Base-by-base conservation (phyloP, 2,888 invertebrate genomes). In the Drosophila lacicola region DNA sequence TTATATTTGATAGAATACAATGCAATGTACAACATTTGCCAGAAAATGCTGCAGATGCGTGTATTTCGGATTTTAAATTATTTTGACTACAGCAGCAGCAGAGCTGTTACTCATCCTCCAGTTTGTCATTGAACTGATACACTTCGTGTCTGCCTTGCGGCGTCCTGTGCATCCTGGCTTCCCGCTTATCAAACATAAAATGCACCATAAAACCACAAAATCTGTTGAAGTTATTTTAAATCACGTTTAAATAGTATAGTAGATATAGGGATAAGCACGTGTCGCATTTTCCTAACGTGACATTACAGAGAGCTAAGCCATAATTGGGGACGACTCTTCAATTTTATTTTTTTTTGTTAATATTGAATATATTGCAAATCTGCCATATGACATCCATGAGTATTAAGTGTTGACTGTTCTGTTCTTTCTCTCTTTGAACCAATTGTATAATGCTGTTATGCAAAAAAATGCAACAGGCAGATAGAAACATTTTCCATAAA, bases 161-260 rank as follows among this genome's bases (percentile, higher is more conserved):
- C 54, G 44, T 54, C 47, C 54, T 34, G 60, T 55, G 54, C 70
- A 55, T 70, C 70, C 70, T 62, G 70, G 19, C 41, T 49, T 45
- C 39, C 54, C 78, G 75, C 70, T 81, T 85, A 85, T 85, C 81
- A 76, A 85, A 85, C 70, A 70, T 70, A 75, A 82, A 81, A 81
- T 78, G 73, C 79, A 73, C 82, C 82, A 85, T 85, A 63, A 81
- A 81, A 78, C 85, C 81, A 84, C 82, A 85, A 81, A 82, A 81
- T 84, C 85, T 85, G 81, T 79, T 84, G 81, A 62, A 82, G 81
- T 85, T 81, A 82, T 82, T 81, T 85, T 82, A 85, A 85, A 81
- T 81, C 85, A 84, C 82, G 81, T 82, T 84, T 85, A 81, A 81
- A 81, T 82, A 73, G 60, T 67, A 57, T 41, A 9, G 29, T 33